phyloP scores from a whole-genome alignment of 2,797 vertebrate genomes.

The Borostomias antarcticus region DNA sequence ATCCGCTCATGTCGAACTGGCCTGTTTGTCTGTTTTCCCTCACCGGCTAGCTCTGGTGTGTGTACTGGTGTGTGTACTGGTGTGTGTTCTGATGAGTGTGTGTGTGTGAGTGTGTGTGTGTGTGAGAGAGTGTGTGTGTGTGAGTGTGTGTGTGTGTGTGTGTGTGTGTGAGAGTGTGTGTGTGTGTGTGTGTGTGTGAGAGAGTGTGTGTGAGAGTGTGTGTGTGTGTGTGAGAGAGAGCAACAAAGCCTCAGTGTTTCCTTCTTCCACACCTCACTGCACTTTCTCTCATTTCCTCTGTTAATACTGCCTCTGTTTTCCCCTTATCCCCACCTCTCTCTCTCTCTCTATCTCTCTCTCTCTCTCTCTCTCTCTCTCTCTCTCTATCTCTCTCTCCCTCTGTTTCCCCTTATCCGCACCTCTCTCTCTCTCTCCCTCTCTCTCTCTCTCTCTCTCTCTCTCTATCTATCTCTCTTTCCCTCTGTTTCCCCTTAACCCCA shows the following conservation, averaged over 20 bases:
- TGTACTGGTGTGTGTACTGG: slow-evolving; percentile 5
- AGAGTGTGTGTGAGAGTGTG: not conserved
- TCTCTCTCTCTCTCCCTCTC: not conserved
- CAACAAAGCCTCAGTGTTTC: slow-evolving; percentile 6
- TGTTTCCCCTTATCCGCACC: not conserved
- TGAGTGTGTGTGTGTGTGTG: not conserved
- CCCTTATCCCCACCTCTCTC: not conserved
- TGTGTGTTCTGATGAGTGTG: not conserved
- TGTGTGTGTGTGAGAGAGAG: not conserved
- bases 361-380: slow-evolving; percentile 6
- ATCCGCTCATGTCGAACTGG: not conserved
- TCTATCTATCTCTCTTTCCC: too few species aligned
- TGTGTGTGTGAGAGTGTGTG: not conserved
- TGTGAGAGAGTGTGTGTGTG: not conserved
- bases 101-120: not conserved
- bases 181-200: slow-evolving; percentile 2
- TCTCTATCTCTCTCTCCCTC: slow-evolving; percentile 19
- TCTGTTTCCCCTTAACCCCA: not conserved
- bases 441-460: not conserved
- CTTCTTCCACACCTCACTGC: slow-evolving; percentile 7
- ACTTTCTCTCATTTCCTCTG: not conserved
- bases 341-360: not conserved
- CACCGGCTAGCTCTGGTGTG: not conserved
- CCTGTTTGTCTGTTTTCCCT: not conserved
- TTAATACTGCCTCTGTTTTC: not conserved